Evolutionary conservation across 2,113 vertebrate species (phyloP).

Genomic region (Cebus imitator): DNA sequence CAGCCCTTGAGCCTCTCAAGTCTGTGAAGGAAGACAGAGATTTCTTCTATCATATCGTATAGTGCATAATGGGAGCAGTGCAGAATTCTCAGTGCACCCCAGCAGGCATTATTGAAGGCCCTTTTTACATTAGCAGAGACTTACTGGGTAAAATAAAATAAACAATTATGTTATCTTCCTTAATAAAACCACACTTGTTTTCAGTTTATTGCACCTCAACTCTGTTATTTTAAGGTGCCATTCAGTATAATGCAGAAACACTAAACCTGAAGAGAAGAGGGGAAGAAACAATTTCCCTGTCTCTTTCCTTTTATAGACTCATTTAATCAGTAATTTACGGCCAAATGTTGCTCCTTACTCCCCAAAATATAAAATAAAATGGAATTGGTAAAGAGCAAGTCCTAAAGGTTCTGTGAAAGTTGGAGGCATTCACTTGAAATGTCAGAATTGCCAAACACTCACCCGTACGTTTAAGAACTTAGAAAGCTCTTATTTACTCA

Average conservation of each 20-base stretch:
- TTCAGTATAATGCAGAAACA: background rate
- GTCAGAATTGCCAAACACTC: background rate
- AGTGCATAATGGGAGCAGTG: background rate
- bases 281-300: background rate
- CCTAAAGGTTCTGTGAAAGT: conserved; percentile 5
- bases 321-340: background rate
- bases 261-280: background rate
- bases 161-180: background rate
- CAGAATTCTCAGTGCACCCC: background rate
- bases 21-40: background rate
- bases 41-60: background rate
- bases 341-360: background rate
- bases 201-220: background rate
- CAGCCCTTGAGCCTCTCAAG: background rate
- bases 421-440: conserved; percentile 11
- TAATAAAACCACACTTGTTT: background rate
- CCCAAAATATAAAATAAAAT: background rate
- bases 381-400: background rate
- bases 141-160: background rate
- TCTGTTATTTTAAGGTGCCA: background rate
- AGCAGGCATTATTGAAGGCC: background rate
- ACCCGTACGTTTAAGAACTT: background rate
- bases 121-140: background rate
- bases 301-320: background rate
- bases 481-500: background rate